Conservation (phyloP, 2,888 invertebrate species). For the Microctonus brassicae region DNA sequence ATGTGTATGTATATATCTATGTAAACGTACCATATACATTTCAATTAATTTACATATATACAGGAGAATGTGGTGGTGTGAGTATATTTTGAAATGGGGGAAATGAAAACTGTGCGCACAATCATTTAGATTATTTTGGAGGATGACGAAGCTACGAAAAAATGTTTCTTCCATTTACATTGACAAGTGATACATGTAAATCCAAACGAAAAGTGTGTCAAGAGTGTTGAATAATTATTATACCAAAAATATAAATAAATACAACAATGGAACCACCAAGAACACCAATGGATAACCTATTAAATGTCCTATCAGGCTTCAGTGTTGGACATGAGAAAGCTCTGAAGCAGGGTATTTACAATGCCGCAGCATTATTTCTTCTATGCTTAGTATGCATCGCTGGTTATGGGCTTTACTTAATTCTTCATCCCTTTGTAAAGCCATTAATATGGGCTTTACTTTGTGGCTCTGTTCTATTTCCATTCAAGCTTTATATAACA, state of each 20-base stretch:
- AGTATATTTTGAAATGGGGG: neutral
- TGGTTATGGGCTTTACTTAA: slow-evolving; percentile 84
- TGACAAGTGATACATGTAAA: neutral
- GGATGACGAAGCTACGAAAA: neutral
- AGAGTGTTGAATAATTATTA: neutral
- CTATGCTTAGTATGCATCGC: slow-evolving; percentile 79
- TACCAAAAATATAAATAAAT: neutral
- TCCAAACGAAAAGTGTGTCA: neutral
- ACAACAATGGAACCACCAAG: slow-evolving; percentile 70
- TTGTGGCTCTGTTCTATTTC: slow-evolving; percentile 97
- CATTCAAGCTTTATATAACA: slow-evolving; percentile 88
- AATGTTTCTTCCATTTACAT: neutral
- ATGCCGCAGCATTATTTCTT: slow-evolving; percentile 86
- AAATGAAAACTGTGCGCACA: neutral
- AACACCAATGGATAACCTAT: slow-evolving; percentile 77
- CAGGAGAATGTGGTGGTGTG: neutral
- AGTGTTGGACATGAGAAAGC: slow-evolving; percentile 88
- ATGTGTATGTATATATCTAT: too few species aligned
- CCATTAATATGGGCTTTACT: slow-evolving; percentile 96
- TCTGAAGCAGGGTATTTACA: slow-evolving; percentile 92
- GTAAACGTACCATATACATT: too few species aligned
- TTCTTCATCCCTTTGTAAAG: slow-evolving; percentile 91
- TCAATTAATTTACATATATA: too few species aligned
- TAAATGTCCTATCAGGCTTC: slow-evolving; percentile 78
- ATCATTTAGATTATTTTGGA: neutral